Base-by-base conservation (phyloP, 2,888 invertebrate species). In the Melipona beecheii region DNA sequence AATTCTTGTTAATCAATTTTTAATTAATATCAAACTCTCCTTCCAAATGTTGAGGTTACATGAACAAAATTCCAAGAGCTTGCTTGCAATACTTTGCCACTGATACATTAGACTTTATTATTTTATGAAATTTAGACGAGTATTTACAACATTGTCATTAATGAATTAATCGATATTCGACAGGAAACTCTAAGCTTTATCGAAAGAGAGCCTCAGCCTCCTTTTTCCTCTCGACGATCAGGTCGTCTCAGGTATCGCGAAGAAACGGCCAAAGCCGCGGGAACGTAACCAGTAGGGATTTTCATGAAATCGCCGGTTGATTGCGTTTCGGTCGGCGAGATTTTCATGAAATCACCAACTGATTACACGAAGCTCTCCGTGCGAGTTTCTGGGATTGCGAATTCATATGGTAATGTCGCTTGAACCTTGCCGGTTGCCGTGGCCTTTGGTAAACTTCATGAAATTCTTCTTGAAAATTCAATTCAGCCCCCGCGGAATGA, bases 301-400 rank as follows among this genome's bases (percentile, higher is more conserved):
- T 69, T 66, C 69, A n/a, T 31, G 69, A 77, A 83, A 83, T 83
- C 83, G 52, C 65, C 77, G 69, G 77, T 65, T 83, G 83, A 83
- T 83, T 83, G 77, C 83, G 24, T 82, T 83, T 82, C 71, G 62
- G 56, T 65, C 36, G 58, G 76, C 87, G 83, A 88, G 86, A 88
- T 90, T 90, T 88, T 87, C 88, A 86, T 83, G 81, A 86, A 88
- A 88, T 87, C 86, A 80, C 81, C 74, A 79, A 65, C 80, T 88
- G 86, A 89, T 90, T 88, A 86, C 83, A 76, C 83, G 84, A 62
- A 78, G 77, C 75, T 84, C 75, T 69, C 58, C 75, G 68, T 56
- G 56, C 81, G 74, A 76, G 66, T 81, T 87, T 81, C 83, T 85
- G 66, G 78, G 87, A 88, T 88, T 87, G 87, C 89, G 83, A 82